Evolutionary conservation across 2,888 invertebrate species (phyloP).

Genomic region (Ariolimax columbianus): DNA sequence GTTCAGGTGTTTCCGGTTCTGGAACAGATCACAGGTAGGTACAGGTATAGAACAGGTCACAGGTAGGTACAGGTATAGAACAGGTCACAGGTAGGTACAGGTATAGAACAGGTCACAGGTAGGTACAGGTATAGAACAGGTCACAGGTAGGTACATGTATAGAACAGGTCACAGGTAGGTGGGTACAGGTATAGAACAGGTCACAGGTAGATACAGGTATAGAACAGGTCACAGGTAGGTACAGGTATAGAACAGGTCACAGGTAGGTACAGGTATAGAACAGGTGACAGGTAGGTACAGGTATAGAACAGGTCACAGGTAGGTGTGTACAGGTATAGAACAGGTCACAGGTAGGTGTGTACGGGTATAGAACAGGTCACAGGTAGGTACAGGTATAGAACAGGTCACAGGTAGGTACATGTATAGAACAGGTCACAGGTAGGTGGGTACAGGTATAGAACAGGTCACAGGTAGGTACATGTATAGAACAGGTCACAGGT

Average conservation of each 20-base stretch:
- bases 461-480: background rate
- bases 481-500: background rate
- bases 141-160: no score
- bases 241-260: no score
- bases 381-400: no score
- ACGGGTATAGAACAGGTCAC: no score
- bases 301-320: background rate
- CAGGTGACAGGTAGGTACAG: background rate
- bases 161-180: no score
- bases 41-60: no score
- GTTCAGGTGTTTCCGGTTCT: constrained; percentile 30
- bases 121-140: background rate
- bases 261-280: constrained; percentile 14
- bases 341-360: background rate
- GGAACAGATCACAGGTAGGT: background rate
- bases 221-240: no score
- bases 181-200: background rate
- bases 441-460: background rate
- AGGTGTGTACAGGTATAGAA: background rate
- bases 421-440: background rate
- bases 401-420: background rate
- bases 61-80: no score
- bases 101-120: background rate
- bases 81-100: background rate
- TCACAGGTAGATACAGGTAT: no score